These are phyloP conservation scores for Idaea biselata DNA, from an alignment of 2,888 invertebrate genomes.

Conservation along the genomic window DNA sequence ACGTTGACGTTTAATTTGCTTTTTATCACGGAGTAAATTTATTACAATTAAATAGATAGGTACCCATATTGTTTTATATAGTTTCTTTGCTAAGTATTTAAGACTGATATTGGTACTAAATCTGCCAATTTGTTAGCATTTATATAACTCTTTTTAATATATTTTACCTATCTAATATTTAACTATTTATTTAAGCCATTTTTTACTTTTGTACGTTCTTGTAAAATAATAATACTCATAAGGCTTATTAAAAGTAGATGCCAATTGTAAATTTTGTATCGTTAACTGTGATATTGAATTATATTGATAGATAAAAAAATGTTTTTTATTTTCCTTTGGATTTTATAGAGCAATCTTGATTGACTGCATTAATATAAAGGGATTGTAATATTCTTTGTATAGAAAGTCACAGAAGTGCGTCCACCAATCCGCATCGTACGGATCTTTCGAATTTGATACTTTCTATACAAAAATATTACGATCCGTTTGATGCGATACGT, in stretches of 20 bases:
- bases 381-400: too few relatives aligned
- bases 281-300: constrained; percentile 63
- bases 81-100: background rate
- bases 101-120: background rate
- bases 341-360: background rate
- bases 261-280: constrained; percentile 60
- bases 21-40: too few relatives aligned
- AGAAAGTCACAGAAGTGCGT: too few relatives aligned
- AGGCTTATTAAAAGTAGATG: constrained; percentile 23
- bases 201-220: constrained; percentile 15
- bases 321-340: constrained; percentile 11
- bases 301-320: constrained; percentile 29
- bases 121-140: background rate
- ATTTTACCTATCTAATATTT: background rate
- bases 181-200: constrained; percentile 34
- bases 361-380: too few relatives aligned
- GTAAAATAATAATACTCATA: constrained; percentile 8
- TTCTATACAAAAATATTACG: too few relatives aligned
- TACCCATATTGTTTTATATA: background rate
- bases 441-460: too few relatives aligned
- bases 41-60: too few relatives aligned
- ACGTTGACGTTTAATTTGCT: too few relatives aligned
- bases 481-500: too few relatives aligned
- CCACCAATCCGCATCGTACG: too few relatives aligned
- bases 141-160: background rate